Percentiles rank a stretch among this genome's conserved stretches.
Conservation (phyloP, 2,113 vertebrate genomes). For the Polyodon spathula region DNA sequence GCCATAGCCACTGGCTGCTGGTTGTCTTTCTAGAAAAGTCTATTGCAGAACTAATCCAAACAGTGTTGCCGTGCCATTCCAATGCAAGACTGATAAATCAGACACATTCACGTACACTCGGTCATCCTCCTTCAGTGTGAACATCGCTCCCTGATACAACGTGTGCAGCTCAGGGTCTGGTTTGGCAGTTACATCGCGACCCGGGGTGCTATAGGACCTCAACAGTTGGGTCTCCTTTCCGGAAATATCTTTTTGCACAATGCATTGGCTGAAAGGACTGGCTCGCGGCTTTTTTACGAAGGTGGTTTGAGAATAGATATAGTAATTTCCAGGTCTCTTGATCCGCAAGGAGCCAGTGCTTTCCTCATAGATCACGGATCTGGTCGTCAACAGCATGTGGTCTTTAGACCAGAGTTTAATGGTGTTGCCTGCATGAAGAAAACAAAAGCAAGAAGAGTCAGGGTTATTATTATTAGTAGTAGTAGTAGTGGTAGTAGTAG, state of each 20-base stretch:
- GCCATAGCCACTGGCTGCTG: no score
- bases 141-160: constrained; percentile 56
- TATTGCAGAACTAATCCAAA: constrained; percentile 83
- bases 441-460: no score
- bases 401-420: constrained; percentile 33
- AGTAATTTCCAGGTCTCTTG: constrained; percentile 67
- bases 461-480: not conserved
- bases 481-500: no score
- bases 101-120: constrained; percentile 71
- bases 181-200: no score
- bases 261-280: constrained; percentile 46
- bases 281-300: constrained; percentile 51
- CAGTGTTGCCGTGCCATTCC: constrained; percentile 45
- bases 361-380: constrained; percentile 33
- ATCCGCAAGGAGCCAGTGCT: constrained; percentile 55
- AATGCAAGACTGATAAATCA: constrained; percentile 54
- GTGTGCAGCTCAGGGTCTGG: constrained; percentile 46
- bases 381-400: constrained; percentile 15
- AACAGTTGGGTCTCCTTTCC: constrained; percentile 49
- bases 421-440: not conserved
- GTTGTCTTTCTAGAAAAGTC: no score
- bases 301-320: constrained; percentile 76
- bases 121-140: constrained; percentile 57
- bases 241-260: constrained; percentile 33
- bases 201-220: constrained; percentile 54